Base-by-base conservation (phyloP, 2,888 invertebrate genomes). In the Acronicta aceris region DNA sequence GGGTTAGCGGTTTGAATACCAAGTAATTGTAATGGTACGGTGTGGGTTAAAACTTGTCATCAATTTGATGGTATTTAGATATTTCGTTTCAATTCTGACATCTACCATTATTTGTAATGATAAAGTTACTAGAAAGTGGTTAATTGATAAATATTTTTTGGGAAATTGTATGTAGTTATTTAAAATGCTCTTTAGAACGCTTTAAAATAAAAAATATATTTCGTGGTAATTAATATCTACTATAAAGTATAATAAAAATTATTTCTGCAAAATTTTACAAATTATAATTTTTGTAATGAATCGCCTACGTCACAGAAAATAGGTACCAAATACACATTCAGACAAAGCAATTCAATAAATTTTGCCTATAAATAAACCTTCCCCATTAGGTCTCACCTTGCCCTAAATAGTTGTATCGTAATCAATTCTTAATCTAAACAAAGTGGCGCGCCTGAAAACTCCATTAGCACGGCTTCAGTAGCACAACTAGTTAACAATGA, bases 401-500 rank as follows among this genome's bases (percentile, higher is more conserved):
- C 57, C 47, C 73, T 50, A 71, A 67, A 66, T 56, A 65, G 49
- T 59, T 56, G 66, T 54, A 67, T 72, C 66, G 49, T 65, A 74
- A 71, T 71, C 65, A 69, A 69, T 69, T 59, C 59, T n/a, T 63
- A 65, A 74, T 65, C 57, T 66, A 65, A 78, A 74, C 65, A 78
- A 70, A 74, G 62, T 61, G 74, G 63, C 66, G 59, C 74, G 70
- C 77, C 80, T 75, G 67, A 67, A 76, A 75, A 65, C 63, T 72
- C 78, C 74, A 82, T 82, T 81, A 81, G 67, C 74, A 60, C 61
- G 53, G 57, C 15, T 65, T 59, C 60, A 40, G 65, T 56, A 62
- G 69, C 67, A 52, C 68, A 68, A 76, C 77, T 85, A 83, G 86
- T 87, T 87, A 83, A 82, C 78, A 72, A 65, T 74, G 82, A 88